Evolutionary conservation across 2,797 vertebrate species (phyloP).

Genomic region (Lemur catta): DNA sequence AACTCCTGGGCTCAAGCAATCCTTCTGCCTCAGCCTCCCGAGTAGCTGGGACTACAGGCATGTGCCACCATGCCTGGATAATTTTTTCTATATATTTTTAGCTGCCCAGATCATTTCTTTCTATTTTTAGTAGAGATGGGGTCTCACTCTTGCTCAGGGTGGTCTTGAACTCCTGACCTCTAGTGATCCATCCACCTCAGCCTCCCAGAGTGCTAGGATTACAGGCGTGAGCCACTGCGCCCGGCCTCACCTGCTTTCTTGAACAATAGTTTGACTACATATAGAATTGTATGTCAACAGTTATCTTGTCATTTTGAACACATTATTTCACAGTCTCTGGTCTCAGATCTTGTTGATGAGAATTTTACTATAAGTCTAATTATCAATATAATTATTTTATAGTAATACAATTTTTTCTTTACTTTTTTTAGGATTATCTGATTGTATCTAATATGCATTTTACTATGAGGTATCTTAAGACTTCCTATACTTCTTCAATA

Average conservation of each 20-base stretch:
- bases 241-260: not conserved
- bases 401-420: not conserved
- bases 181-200: too few relatives aligned
- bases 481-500: not conserved
- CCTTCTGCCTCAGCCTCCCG: too few relatives aligned
- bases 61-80: too few relatives aligned
- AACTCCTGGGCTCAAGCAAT: too few relatives aligned
- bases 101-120: too few relatives aligned
- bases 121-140: too few relatives aligned
- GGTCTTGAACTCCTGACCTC: too few relatives aligned
- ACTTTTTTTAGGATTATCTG: not conserved
- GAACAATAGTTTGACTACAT: not conserved
- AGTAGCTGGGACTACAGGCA: too few relatives aligned
- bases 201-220: too few relatives aligned
- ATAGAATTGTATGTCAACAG: not conserved
- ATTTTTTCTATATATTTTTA: too few relatives aligned
- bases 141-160: too few relatives aligned
- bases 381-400: not conserved
- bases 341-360: not conserved
- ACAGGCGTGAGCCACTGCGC: too few relatives aligned
- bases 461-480: not conserved
- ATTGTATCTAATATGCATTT: not conserved
- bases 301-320: not conserved
- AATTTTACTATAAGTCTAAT: not conserved
- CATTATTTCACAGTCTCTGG: not conserved